A percentile compares a stretch with the other conserved stretches of the same genome.
Conservation (phyloP, 2,888 invertebrate genomes). For the Argyra leucocephala region DNA sequence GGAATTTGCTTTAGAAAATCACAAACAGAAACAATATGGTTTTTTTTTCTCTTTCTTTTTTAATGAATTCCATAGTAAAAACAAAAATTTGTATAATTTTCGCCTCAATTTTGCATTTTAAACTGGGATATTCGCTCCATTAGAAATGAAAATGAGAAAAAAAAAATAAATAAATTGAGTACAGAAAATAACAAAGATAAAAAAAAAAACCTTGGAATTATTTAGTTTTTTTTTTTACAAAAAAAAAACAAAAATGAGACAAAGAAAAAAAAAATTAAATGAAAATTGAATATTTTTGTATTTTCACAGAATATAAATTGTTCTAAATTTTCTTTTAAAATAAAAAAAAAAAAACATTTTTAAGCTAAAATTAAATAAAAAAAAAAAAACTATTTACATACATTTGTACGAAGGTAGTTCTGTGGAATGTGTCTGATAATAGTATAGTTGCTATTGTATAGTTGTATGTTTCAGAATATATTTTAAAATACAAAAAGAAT, state of each 20-base stretch:
- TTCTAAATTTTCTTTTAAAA: not conserved
- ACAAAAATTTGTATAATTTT: not conserved
- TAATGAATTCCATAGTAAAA: not conserved
- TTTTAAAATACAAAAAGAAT: too few species aligned
- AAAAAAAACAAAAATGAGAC: not conserved
- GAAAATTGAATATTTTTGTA: not conserved
- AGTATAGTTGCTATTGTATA: too few species aligned
- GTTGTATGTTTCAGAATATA: too few species aligned
- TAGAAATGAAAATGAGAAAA: not conserved
- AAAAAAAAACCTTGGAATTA: not conserved
- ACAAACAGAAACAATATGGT: too few species aligned
- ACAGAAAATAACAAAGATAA: too few species aligned
- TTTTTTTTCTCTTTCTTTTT: not conserved
- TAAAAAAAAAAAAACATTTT: not conserved
- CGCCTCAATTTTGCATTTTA: not conserved
- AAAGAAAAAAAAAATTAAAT: not conserved
- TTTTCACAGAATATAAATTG: constrained; percentile 3
- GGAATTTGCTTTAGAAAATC: not conserved
- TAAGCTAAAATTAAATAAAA: too few species aligned
- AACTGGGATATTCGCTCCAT: not conserved
- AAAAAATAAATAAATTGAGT: not conserved
- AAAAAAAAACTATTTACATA: too few species aligned
- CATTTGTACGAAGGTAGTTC: too few species aligned
- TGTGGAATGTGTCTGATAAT: too few species aligned
- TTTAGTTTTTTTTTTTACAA: too few species aligned